phyloP scores from a whole-genome alignment of 2,888 invertebrate genomes.

The Encarsia formosa region DNA sequence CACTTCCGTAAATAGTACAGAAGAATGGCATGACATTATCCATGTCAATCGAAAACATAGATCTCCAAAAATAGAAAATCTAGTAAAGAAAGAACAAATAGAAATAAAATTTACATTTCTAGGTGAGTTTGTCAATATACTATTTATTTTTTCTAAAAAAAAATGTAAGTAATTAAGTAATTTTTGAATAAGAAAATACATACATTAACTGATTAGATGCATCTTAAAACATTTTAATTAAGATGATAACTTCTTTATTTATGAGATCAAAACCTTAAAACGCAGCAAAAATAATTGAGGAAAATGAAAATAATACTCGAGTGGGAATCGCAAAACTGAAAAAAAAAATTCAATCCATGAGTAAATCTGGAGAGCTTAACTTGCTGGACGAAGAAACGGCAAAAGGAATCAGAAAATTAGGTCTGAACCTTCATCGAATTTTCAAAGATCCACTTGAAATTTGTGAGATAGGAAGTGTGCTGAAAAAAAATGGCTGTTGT shows the following conservation, averaged over 20 bases:
- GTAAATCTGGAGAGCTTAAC: slow-evolving; percentile 34
- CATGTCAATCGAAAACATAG: not conserved
- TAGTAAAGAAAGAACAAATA: slow-evolving; percentile 34
- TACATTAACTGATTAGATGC: no score
- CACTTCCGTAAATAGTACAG: no score
- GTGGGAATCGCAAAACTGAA: slow-evolving; percentile 36
- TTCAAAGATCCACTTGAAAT: slow-evolving; percentile 36
- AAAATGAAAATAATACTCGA: slow-evolving; percentile 36
- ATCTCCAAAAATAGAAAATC: slow-evolving; percentile 16
- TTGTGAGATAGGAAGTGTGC: slow-evolving; percentile 57
- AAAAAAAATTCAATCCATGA: slow-evolving; percentile 35
- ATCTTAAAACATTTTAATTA: no score
- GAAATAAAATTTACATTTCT: slow-evolving; percentile 43
- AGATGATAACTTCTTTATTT: slow-evolving; percentile 5
- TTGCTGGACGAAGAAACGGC: slow-evolving; percentile 37
- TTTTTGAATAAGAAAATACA: no score
- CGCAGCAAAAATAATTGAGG: slow-evolving; percentile 41
- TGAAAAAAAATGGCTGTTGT: slow-evolving; percentile 58
- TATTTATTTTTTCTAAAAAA: not conserved
- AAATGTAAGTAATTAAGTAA: no score
- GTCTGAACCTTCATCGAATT: slow-evolving; percentile 38
- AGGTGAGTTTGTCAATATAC: slow-evolving; percentile 35
- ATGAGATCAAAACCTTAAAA: slow-evolving; percentile 14
- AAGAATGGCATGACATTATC: no score
- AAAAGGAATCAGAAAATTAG: slow-evolving; percentile 37